Evolutionary conservation across 1,140 invertebrate genomes (phyloP), one percentile per base, ranked within the genome.

Genomic region (Neuroterus valhalla): DNA sequence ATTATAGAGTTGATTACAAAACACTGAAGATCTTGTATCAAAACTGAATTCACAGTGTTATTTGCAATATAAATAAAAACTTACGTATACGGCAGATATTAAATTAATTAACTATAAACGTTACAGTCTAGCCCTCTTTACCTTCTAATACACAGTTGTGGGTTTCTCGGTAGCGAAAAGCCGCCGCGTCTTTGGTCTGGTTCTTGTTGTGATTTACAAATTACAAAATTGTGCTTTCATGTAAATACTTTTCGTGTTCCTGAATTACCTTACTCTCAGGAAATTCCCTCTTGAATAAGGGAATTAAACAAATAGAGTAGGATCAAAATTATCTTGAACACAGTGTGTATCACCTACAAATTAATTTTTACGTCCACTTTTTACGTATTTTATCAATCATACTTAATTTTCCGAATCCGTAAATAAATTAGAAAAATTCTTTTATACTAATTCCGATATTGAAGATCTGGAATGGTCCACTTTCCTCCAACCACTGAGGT

Each of bases 101-200:
- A 84, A 85, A 84, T 82, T 80, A 83, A 79, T 85, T 82, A 75
- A 75, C 74, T 71, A 78, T 78, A 73, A 62, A 76, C 73, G 79
- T 77, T 78, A 81, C 79, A 82, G 78, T 83, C 76, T 80, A 82
- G 31, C 55, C 75, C 79, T 81, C 78, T 76, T 78, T 48, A 68
- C 50, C 23, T 68, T 69, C 23, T 75, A 81, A 72, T 48, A 68
- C 52, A 45, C 71, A 76, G 82, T 74, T 77, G 73, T 75, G 23
- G 79, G 74, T 84, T 78, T 78, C 82, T 85, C 81, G 76, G 83
- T 76, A 82, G 80, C 81, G 15, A 48, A 78, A 45, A 15, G 82
- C 82, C 78, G 77, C 83, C 84, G 82, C 82, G 84, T 88, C 88
- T 89, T 89, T 89, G 88, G 88, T 87, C 79, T 82, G 55, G 75